Conservation (phyloP, 2,113 vertebrate species). For the Coreoperca whiteheadi region DNA sequence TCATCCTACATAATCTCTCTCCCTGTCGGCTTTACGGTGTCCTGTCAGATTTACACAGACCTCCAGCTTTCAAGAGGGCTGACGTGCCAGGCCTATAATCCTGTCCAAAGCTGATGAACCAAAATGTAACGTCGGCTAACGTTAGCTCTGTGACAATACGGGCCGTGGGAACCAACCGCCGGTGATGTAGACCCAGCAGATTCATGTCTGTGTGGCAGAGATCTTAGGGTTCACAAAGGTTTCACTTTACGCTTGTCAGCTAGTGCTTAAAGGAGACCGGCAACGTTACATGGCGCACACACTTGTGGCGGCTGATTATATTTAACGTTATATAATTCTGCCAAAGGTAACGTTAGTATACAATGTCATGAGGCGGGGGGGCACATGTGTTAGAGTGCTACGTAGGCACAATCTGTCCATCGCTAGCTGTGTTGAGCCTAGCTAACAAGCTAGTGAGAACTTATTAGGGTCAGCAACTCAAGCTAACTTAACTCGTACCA, state of each 20-base stretch:
- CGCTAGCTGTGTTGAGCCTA: not conserved
- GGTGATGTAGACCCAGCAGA: not conserved
- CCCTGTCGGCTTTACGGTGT: not conserved
- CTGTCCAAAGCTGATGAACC: slow-evolving; percentile 43
- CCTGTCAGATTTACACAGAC: slow-evolving; percentile 17
- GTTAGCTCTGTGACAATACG: not conserved
- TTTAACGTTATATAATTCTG: not conserved
- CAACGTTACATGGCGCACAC: not conserved
- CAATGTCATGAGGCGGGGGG: fast-evolving
- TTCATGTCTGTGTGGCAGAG: not conserved
- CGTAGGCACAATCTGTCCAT: not conserved
- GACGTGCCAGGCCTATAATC: slow-evolving; percentile 53
- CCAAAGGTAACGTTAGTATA: no score
- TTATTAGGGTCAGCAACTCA: not conserved
- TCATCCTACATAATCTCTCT: slow-evolving; percentile 29
- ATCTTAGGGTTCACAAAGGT: not conserved
- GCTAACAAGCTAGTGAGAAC: not conserved
- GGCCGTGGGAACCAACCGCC: not conserved
- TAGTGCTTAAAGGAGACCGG: not conserved
- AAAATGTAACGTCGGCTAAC: slow-evolving; percentile 8
- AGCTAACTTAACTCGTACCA: slow-evolving; percentile 33
- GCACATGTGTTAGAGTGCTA: not conserved
- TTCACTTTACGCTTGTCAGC: not conserved
- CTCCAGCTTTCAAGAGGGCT: not conserved
- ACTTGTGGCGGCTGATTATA: not conserved